Percentiles rank a stretch among this genome's conserved stretches.
These are phyloP conservation scores for Marmota flaviventris DNA, from an alignment of 2,113 vertebrate species.

Conservation along the genomic window DNA sequence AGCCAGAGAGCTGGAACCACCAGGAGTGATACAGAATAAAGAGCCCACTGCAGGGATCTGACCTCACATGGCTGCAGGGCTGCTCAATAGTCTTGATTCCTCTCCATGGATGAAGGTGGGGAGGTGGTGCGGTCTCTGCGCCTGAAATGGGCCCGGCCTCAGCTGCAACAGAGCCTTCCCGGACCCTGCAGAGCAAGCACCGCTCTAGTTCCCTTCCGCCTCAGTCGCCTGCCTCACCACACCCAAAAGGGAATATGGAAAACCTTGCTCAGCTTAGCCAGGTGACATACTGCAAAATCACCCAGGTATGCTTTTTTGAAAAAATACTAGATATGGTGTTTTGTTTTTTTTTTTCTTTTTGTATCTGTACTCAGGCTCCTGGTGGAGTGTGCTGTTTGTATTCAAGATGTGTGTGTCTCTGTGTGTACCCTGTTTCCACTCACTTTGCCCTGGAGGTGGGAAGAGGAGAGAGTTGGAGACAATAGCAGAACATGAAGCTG, in stretches of 20 bases:
- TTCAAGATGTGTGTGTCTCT: neutral
- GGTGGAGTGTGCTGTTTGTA: neutral
- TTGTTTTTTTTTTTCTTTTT: neutral
- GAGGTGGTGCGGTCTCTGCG: neutral
- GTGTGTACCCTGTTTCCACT: neutral
- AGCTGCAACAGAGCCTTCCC: neutral
- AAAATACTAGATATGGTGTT: neutral
- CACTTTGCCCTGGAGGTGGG: neutral
- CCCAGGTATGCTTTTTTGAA: neutral
- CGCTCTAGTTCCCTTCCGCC: fast-evolving
- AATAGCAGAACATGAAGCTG: neutral
- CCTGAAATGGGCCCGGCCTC: neutral
- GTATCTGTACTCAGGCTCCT: neutral
- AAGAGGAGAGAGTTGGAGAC: neutral
- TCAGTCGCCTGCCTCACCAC: fast-evolving
- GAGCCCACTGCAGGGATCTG: neutral
- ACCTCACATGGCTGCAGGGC: neutral
- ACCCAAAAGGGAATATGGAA: neutral
- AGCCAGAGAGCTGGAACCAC: neutral
- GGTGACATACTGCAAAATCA: neutral
- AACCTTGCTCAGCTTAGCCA: neutral
- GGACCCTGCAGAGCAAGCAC: fast-evolving
- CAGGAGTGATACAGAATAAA: neutral
- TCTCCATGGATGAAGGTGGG: neutral
- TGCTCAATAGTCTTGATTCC: neutral